Conservation (phyloP, 2,113 vertebrate species). For the Oreochromis niloticus region DNA sequence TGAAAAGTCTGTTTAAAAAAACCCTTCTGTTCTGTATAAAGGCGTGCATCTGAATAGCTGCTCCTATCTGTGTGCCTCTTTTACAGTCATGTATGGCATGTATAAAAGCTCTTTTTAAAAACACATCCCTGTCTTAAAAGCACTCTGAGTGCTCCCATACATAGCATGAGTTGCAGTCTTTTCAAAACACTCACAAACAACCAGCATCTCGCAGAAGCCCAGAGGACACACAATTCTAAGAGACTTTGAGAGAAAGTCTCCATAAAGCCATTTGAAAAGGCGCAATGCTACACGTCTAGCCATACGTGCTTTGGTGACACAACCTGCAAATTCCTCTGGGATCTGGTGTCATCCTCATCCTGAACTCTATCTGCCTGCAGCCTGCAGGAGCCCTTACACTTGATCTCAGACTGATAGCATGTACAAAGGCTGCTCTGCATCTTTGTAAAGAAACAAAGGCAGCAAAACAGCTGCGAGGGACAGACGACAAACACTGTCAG, state of each 20-base stretch:
- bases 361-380: slow-evolving; percentile 11
- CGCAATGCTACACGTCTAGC: slow-evolving; percentile 27
- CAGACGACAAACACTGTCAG: not conserved
- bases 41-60: not conserved
- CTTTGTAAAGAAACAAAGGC: slow-evolving; percentile 17
- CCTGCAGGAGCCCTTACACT: slow-evolving; percentile 24
- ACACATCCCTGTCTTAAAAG: not conserved
- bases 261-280: slow-evolving; percentile 48
- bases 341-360: slow-evolving; percentile 39
- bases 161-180: slow-evolving; percentile 31
- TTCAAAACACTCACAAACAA: slow-evolving; percentile 55
- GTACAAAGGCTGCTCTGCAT: not conserved
- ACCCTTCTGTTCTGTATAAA: not conserved
- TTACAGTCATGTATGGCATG: not conserved
- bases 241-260: slow-evolving; percentile 16
- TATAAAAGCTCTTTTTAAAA: not conserved
- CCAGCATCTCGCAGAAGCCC: slow-evolving; percentile 24
- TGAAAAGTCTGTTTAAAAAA: not conserved
- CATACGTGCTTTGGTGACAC: slow-evolving; percentile 45
- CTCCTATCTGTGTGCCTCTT: not conserved
- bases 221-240: slow-evolving; percentile 30
- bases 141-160: not conserved
- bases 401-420: slow-evolving; percentile 39
- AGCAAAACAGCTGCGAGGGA: not conserved
- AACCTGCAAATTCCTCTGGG: slow-evolving; percentile 50